phyloP scores from a whole-genome alignment of 1,140 invertebrate genomes.

The Cotesia vestalis region DNA sequence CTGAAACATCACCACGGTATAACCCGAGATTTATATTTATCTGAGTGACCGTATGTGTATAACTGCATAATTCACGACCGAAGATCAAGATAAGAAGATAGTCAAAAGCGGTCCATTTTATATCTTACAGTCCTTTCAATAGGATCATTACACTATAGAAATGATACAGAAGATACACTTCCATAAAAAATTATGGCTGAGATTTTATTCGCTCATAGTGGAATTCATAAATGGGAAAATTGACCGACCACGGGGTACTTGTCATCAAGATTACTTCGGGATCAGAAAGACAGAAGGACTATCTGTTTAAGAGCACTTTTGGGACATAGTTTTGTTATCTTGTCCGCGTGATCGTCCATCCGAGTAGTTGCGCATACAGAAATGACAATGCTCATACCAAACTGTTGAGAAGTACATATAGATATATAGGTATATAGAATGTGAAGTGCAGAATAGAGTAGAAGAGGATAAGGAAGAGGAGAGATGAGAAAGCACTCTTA shows the following conservation, averaged over 20 bases:
- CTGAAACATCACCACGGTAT: too few species aligned
- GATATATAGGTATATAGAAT: not conserved
- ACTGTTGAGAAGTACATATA: not conserved
- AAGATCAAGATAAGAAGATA: conserved; percentile 1
- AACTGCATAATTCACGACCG: too few species aligned
- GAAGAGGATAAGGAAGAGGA: not conserved
- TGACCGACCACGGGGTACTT: conserved; percentile 4
- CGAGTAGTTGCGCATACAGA: too few species aligned
- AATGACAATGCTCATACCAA: conserved; percentile 6
- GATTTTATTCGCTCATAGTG: not conserved
- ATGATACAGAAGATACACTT: not conserved
- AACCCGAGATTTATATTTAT: too few species aligned
- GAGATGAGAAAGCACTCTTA: conserved; percentile 3
- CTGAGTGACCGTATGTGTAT: too few species aligned
- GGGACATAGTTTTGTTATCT: conserved; percentile 13
- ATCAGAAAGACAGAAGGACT: conserved; percentile 7
- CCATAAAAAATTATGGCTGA: not conserved
- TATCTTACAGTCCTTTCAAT: not conserved
- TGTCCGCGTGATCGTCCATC: conserved; percentile 20
- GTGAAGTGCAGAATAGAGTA: conserved; percentile 2
- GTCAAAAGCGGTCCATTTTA: not conserved
- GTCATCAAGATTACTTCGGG: conserved; percentile 12
- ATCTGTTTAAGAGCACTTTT: not conserved
- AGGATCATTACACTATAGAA: not conserved
- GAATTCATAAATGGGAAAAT: conserved; percentile 13